Percentiles rank a stretch among this genome's conserved stretches.
Evolutionary conservation across 2,888 invertebrate species (phyloP).

Genomic region (Leucophenga maculata): DNA sequence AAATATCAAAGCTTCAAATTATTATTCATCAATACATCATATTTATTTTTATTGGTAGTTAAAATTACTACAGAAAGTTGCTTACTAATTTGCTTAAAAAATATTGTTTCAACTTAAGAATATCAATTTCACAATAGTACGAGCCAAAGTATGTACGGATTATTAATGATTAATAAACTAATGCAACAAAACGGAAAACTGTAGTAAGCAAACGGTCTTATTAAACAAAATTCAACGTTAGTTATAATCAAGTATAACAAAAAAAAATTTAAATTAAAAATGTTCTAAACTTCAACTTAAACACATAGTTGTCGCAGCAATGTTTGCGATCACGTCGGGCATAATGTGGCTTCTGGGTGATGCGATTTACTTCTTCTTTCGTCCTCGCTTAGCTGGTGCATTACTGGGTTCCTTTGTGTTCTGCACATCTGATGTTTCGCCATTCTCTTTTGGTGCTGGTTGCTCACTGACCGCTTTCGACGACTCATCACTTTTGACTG

Average conservation of each 20-base stretch:
- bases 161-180: background rate
- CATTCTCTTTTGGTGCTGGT: conserved; percentile 35
- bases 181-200: conserved; percentile 1
- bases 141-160: background rate
- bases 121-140: conserved; percentile 11
- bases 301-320: too few species aligned
- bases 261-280: conserved; percentile 21
- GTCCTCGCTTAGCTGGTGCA: conserved; percentile 49
- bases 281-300: background rate
- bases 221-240: conserved; percentile 23
- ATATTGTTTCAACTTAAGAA: background rate
- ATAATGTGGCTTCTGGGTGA: background rate
- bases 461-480: conserved; percentile 20
- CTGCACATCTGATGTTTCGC: conserved; percentile 27
- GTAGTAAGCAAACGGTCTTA: conserved; percentile 11
- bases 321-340: too few species aligned
- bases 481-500: background rate
- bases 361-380: conserved; percentile 58
- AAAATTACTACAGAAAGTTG: too few species aligned
- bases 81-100: background rate
- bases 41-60: conserved; percentile 4
- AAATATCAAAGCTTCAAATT: too few species aligned
- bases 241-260: conserved; percentile 29
- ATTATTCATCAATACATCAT: too few species aligned
- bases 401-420: conserved; percentile 21